phyloP scores from a whole-genome alignment of 2,888 invertebrate genomes.

The Drosophila nr. fundita region DNA sequence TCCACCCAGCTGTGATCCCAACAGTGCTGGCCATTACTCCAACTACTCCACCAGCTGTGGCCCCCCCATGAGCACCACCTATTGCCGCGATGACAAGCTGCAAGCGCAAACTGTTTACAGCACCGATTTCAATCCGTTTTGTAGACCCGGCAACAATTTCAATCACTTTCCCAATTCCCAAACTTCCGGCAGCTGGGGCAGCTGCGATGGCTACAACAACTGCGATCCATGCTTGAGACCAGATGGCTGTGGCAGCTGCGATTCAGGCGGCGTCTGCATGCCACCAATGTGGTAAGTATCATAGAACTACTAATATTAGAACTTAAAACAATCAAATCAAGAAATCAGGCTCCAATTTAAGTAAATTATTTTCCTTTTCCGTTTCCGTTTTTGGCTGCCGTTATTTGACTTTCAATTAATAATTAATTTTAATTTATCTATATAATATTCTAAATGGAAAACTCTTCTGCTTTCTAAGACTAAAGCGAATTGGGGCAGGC shows the following conservation, averaged over 20 bases:
- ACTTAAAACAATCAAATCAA: neutral
- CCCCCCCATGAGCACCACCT: neutral
- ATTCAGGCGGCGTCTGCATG: constrained; percentile 3
- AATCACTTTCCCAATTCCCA: constrained; percentile 27
- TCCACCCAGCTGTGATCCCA: neutral
- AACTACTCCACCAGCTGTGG: neutral
- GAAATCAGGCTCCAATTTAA: rapidly evolving
- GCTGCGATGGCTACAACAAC: neutral
- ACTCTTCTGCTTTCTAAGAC: neutral
- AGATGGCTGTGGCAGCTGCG: neutral
- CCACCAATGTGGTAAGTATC: constrained; percentile 18
- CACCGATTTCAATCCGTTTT: constrained; percentile 43
- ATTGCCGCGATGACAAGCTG: constrained; percentile 23
- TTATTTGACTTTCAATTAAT: too few relatives aligned
- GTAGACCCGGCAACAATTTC: constrained; percentile 29
- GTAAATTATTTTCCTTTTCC: neutral
- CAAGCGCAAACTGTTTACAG: constrained; percentile 51
- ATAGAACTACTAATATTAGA: neutral
- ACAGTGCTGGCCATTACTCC: neutral
- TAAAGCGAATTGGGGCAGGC: neutral
- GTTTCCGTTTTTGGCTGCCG: too few relatives aligned
- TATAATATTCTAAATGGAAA: neutral
- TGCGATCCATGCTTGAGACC: neutral
- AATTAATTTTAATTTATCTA: too few relatives aligned
- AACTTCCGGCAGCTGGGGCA: neutral